Percentiles rank a stretch among this genome's conserved stretches.
These are phyloP conservation scores for Myopa tessellatipennis DNA, from an alignment of 2,888 invertebrate species.

Conservation along the genomic window DNA sequence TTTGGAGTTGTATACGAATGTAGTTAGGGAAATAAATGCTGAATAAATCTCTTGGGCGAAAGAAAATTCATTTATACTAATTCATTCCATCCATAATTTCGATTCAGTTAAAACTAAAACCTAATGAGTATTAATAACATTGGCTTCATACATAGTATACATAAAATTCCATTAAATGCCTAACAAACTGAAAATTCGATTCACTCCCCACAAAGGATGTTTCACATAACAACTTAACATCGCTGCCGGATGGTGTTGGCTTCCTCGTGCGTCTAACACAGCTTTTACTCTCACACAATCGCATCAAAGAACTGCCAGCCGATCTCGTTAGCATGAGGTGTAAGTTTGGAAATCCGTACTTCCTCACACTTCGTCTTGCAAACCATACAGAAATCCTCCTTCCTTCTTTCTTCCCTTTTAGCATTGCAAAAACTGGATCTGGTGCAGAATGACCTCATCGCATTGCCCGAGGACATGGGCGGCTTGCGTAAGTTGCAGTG, in stretches of 20 bases:
- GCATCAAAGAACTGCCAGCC: conserved; percentile 79
- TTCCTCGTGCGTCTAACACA: conserved; percentile 82
- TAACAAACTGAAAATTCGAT: not conserved
- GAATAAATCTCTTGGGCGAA: not conserved
- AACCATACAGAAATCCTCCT: not conserved
- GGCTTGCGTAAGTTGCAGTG: conserved; percentile 80
- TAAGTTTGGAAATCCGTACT: conserved; percentile 67
- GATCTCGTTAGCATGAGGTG: conserved; percentile 87
- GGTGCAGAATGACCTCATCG: conserved; percentile 77
- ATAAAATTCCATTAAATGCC: not conserved
- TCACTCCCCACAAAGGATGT: conserved; percentile 73
- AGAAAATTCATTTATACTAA: not conserved
- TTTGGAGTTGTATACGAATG: not conserved
- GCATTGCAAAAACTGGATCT: conserved; percentile 78
- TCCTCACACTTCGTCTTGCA: not conserved
- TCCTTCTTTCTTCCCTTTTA: conserved; percentile 40
- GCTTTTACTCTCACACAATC: conserved; percentile 80
- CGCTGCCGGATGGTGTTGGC: conserved; percentile 84
- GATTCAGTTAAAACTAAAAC: too few species aligned
- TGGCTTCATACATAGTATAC: too few species aligned
- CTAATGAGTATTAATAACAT: too few species aligned
- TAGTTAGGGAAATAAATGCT: not conserved
- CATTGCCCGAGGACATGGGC: conserved; percentile 75
- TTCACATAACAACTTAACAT: conserved; percentile 79
- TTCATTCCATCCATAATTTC: too few species aligned